Conservation (phyloP, 1,140 invertebrate species). For the Araneus ventricosus region DNA sequence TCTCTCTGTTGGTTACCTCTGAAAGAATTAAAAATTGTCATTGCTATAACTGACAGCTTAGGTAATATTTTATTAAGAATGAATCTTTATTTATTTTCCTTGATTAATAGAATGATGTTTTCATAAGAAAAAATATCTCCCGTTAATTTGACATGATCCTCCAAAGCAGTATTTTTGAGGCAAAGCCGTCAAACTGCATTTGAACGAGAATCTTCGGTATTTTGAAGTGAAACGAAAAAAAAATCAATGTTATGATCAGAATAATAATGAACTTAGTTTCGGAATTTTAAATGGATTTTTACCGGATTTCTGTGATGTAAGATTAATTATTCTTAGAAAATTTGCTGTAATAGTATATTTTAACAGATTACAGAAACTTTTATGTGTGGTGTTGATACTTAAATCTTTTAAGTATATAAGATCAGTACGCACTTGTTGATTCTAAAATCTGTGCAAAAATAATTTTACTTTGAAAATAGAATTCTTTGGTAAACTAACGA, state of each 20-base stretch:
- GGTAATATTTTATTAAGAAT: too few species aligned
- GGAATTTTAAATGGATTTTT: background rate
- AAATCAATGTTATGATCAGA: too few species aligned
- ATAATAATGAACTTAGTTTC: background rate
- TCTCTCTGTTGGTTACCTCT: too few species aligned
- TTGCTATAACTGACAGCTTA: too few species aligned
- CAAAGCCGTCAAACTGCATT: background rate
- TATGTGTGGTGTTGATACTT: background rate
- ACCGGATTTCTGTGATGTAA: background rate
- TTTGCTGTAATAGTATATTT: background rate
- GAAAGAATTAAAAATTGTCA: too few species aligned
- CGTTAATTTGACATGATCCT: background rate
- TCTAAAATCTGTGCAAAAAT: background rate
- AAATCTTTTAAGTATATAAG: background rate
- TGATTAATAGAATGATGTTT: too few species aligned
- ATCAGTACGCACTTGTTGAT: background rate
- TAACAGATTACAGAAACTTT: background rate
- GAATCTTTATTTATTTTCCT: too few species aligned
- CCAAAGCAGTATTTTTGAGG: background rate
- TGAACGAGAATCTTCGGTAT: background rate
- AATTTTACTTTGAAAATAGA: background rate
- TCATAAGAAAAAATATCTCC: too few species aligned
- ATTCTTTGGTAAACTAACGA: background rate
- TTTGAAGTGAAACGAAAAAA: background rate
- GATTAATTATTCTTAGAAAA: background rate